Evolutionary conservation across 2,113 vertebrate genomes (phyloP).

Genomic region (Python bivittatus): DNA sequence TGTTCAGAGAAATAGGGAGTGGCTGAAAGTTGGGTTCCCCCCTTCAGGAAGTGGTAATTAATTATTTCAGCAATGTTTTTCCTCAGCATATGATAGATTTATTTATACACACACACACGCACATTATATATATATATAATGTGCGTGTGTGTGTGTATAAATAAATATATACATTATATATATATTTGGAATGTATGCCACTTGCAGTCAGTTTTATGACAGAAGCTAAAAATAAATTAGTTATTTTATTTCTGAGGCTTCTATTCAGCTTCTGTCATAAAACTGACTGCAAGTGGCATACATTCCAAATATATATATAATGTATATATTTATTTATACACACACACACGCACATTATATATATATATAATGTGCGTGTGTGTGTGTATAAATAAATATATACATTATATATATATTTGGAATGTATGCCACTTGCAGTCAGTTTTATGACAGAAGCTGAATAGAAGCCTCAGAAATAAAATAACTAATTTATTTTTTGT

Average conservation of each 20-base stretch:
- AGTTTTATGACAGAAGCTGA: background rate
- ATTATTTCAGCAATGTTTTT: background rate
- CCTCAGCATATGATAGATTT: background rate
- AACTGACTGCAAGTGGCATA: background rate
- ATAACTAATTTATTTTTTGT: background rate
- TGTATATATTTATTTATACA: no score
- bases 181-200: background rate
- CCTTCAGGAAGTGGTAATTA: background rate
- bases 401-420: no score
- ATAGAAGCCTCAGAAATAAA: background rate
- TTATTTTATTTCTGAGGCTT: background rate
- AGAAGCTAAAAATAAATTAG: background rate
- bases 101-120: no score
- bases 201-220: background rate
- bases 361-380: no score
- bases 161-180: no score
- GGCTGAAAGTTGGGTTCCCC: background rate
- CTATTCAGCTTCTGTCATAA: background rate
- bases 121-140: no score
- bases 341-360: no score
- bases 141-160: no score
- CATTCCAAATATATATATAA: no score
- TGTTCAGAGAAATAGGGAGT: background rate
- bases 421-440: background rate
- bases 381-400: no score